phyloP scores from a whole-genome alignment of 2,113 vertebrate species.

The Festucalex cinctus region DNA sequence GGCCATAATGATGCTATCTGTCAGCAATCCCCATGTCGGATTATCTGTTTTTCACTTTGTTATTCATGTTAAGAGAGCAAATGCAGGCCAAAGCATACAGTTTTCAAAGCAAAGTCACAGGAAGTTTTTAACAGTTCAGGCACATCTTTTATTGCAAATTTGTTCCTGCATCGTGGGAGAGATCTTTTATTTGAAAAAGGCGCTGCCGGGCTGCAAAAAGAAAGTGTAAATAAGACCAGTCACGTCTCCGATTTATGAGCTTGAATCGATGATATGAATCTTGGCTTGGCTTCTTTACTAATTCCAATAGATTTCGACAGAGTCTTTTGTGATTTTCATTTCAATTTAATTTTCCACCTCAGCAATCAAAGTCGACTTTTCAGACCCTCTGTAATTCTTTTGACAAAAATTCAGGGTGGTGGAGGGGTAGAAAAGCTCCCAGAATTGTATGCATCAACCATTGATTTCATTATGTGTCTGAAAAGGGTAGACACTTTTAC shows the following conservation, averaged over 20 bases:
- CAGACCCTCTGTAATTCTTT: conserved; percentile 6
- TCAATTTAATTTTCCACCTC: conserved; percentile 24
- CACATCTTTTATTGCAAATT: neutral
- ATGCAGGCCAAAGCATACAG: neutral
- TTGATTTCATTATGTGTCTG: conserved; percentile 12
- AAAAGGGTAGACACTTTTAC: conserved; percentile 33
- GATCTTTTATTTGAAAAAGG: neutral
- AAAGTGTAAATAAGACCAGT: conserved; percentile 1
- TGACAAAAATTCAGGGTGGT: conserved; percentile 11
- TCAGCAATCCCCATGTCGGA: neutral
- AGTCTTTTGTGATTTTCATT: neutral
- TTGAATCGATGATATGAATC: conserved; percentile 13
- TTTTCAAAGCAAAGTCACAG: neutral
- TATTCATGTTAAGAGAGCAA: neutral
- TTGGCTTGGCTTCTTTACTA: neutral
- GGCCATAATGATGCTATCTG: neutral
- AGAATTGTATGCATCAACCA: neutral
- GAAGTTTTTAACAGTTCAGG: neutral
- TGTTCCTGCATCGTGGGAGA: neutral
- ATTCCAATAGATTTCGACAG: conserved; percentile 2
- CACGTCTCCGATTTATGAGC: neutral
- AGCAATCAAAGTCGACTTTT: conserved; percentile 11
- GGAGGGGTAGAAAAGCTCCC: conserved; percentile 6
- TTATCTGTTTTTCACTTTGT: neutral
- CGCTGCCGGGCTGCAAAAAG: neutral